A percentile compares a stretch with the other conserved stretches of the same genome.
phyloP scores from a whole-genome alignment of 2,888 invertebrate genomes.

The Herminia tarsipennalis region DNA sequence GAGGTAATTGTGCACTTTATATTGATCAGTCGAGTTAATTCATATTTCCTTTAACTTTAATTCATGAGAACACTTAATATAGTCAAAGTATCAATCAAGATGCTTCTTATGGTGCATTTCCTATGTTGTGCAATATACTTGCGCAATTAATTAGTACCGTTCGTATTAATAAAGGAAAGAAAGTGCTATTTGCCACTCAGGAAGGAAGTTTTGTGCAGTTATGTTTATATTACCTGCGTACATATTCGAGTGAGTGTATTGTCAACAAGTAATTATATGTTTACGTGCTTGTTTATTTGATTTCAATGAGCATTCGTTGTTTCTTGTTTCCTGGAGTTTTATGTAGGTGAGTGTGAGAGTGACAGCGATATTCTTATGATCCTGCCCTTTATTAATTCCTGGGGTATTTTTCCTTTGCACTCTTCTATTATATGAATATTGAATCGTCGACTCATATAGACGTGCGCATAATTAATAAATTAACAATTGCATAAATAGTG shows the following conservation, averaged over 20 bases:
- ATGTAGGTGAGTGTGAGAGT: neutral
- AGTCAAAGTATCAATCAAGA: constrained; percentile 31
- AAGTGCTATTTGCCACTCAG: constrained; percentile 37
- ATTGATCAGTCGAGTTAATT: no score
- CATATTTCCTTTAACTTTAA: neutral
- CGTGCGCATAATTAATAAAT: no score
- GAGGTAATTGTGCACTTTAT: no score
- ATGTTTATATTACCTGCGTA: constrained; percentile 14
- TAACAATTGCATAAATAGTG: no score
- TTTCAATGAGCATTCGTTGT: neutral
- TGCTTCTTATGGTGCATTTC: constrained; percentile 32
- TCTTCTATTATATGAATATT: no score
- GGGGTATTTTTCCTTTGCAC: no score
- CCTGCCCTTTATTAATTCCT: no score
- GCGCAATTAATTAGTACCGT: constrained; percentile 32
- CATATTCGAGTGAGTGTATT: constrained; percentile 7
- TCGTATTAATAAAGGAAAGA: constrained; percentile 43
- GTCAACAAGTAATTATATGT: constrained; percentile 6
- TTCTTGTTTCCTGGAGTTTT: neutral
- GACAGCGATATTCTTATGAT: no score
- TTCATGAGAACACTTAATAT: constrained; percentile 13
- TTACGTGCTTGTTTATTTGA: neutral
- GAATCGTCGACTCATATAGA: no score
- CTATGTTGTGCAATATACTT: constrained; percentile 38
- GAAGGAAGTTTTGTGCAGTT: constrained; percentile 39